Evolutionary conservation across 1,140 invertebrate species (phyloP).

Genomic region (Rhagoletis zephyria): DNA sequence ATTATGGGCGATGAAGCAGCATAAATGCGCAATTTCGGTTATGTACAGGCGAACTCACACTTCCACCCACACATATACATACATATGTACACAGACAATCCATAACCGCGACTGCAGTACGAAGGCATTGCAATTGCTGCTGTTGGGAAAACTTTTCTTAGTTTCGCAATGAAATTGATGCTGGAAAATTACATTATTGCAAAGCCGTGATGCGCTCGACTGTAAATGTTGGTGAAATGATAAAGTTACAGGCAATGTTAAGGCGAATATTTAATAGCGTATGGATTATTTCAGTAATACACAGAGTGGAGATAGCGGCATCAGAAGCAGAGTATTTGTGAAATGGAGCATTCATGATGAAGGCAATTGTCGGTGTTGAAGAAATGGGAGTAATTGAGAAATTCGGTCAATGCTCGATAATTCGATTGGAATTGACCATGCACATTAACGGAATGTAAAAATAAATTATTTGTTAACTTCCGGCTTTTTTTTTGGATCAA

Average conservation of each 20-base stretch:
- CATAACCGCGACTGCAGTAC: background rate
- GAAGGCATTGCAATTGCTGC: background rate
- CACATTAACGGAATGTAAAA: too few relatives aligned
- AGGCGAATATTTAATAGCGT: slow-evolving; percentile 20
- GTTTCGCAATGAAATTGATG: slow-evolving; percentile 6
- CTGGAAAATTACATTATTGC: slow-evolving; percentile 34
- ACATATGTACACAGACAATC: too few relatives aligned
- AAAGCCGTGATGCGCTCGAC: background rate
- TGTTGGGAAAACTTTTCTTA: background rate
- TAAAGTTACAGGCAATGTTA: background rate
- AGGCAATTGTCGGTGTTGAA: too few relatives aligned
- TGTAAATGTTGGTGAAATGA: background rate
- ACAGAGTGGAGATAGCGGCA: background rate
- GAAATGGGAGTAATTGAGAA: too few relatives aligned
- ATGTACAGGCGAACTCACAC: slow-evolving; percentile 15
- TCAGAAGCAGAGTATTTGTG: too few relatives aligned
- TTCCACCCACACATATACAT: background rate
- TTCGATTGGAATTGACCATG: too few relatives aligned
- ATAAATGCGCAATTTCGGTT: slow-evolving; percentile 48
- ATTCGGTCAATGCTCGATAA: too few relatives aligned
- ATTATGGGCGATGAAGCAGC: slow-evolving; percentile 45
- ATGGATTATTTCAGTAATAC: slow-evolving; percentile 7
- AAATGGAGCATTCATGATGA: too few relatives aligned
- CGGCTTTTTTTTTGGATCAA: too few relatives aligned
- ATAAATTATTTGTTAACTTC: too few relatives aligned